A percentile compares a stretch with the other conserved stretches of the same genome.
phyloP scores from a whole-genome alignment of 2,888 invertebrate genomes.

The Zaprionus bogoriensis region DNA sequence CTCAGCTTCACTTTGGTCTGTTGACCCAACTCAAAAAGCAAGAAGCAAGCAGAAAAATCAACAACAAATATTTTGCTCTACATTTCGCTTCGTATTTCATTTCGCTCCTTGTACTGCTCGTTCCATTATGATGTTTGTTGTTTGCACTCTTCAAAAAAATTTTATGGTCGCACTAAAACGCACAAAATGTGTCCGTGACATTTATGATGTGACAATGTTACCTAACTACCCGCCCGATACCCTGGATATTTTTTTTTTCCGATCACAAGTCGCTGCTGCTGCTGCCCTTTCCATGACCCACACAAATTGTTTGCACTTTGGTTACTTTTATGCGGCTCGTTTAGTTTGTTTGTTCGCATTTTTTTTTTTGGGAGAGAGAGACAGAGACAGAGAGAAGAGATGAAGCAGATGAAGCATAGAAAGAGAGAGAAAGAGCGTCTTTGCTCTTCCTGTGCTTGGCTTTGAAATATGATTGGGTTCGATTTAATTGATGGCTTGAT shows the following conservation, averaged over 20 bases:
- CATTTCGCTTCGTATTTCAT: conserved; percentile 38
- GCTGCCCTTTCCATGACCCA: conserved; percentile 30
- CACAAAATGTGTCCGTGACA: conserved; percentile 74
- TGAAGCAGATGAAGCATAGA: too few species aligned
- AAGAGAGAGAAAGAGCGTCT: neutral
- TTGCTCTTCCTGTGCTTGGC: conserved; percentile 15
- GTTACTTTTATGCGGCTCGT: conserved; percentile 59
- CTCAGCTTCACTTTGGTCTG: conserved; percentile 22
- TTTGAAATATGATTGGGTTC: conserved; percentile 57
- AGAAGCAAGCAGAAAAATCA: neutral
- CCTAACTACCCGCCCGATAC: conserved; percentile 34
- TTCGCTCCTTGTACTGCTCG: neutral
- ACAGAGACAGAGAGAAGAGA: too few species aligned
- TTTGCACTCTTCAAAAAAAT: conserved; percentile 66
- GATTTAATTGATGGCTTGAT: conserved; percentile 65
- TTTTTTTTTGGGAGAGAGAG: too few species aligned
- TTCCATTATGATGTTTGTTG: conserved; percentile 49
- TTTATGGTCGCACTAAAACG: conserved; percentile 68
- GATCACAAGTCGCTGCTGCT: neutral
- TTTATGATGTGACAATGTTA: conserved; percentile 74
- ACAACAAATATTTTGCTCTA: conserved; percentile 27
- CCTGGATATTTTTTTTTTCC: too few species aligned
- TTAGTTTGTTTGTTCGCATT: conserved; percentile 57
- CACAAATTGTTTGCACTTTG: conserved; percentile 61
- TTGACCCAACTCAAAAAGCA: conserved; percentile 43